Percentiles rank a stretch among this genome's conserved stretches.
Evolutionary conservation across 2,797 vertebrate species (phyloP).

Genomic region (Anguilla megastoma): DNA sequence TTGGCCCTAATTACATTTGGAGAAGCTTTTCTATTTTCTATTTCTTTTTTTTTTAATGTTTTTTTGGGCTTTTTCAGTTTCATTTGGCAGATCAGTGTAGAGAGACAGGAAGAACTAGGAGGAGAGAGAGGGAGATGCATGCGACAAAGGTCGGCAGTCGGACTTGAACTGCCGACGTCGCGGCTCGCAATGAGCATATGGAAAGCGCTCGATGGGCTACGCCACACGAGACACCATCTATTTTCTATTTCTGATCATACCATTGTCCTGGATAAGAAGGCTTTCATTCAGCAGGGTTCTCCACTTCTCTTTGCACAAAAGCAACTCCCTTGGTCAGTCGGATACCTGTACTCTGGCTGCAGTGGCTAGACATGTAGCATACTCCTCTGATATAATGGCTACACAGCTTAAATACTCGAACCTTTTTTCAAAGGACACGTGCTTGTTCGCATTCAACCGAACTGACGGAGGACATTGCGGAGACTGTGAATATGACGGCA

Average conservation of each 20-base stretch:
- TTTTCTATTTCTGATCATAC: not conserved
- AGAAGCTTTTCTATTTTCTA: not conserved
- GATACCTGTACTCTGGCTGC: not conserved
- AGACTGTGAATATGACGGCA: not conserved
- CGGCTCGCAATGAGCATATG: no score
- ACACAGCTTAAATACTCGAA: not conserved
- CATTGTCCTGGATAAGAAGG: not conserved
- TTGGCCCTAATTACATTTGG: constrained; percentile 1
- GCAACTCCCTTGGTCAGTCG: not conserved
- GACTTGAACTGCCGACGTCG: no score
- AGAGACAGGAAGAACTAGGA: no score
- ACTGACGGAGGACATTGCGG: not conserved
- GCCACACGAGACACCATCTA: no score
- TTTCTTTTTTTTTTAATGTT: not conserved
- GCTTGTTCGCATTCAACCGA: not conserved
- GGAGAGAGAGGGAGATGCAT: no score
- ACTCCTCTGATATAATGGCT: not conserved
- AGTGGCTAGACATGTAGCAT: not conserved
- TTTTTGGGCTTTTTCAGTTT: no score
- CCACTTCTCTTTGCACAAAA: not conserved
- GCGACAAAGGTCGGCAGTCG: no score
- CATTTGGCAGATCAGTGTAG: no score
- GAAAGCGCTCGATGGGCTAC: no score
- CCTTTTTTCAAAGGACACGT: not conserved
- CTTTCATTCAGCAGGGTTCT: not conserved